Conservation (phyloP, 2,888 invertebrate genomes). For the Halictus ligatus region DNA sequence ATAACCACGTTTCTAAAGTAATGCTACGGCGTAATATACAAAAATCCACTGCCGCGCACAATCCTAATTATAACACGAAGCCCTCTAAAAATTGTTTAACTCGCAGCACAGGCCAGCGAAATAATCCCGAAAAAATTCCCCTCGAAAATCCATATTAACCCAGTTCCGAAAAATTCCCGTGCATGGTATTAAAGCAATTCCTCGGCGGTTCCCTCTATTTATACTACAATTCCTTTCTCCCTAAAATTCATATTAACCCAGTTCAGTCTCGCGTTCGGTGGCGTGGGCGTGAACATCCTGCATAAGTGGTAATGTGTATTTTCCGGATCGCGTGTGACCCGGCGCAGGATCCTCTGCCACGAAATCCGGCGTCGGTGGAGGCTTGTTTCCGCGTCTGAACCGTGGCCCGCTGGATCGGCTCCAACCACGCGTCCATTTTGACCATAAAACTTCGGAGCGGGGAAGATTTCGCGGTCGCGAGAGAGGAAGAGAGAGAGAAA, state of each 20-base stretch:
- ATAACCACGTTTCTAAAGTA: no score
- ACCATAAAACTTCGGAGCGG: slow-evolving; percentile 71
- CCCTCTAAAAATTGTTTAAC: not conserved
- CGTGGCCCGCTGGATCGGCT: slow-evolving; percentile 70
- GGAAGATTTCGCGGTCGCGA: slow-evolving; percentile 53
- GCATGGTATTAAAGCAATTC: not conserved
- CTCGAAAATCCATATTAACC: not conserved
- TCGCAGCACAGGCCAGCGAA: not conserved
- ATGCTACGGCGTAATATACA: no score
- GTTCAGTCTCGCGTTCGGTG: not conserved
- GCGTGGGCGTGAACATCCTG: not conserved
- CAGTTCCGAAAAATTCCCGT: not conserved
- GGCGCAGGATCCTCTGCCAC: not conserved
- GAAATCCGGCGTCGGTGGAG: slow-evolving; percentile 15
- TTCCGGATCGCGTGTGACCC: not conserved
- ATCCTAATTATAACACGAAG: not conserved
- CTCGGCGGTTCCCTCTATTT: not conserved
- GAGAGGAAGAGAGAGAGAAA: not conserved
- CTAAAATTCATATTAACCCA: slow-evolving; percentile 9
- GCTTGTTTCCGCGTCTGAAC: slow-evolving; percentile 42
- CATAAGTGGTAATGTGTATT: slow-evolving; percentile 14
- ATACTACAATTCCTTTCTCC: not conserved
- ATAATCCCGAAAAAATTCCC: not conserved
- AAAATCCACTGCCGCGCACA: no score
- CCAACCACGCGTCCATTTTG: slow-evolving; percentile 78